phyloP scores from a whole-genome alignment of 2,797 vertebrate genomes.

The Potorous gilbertii region DNA sequence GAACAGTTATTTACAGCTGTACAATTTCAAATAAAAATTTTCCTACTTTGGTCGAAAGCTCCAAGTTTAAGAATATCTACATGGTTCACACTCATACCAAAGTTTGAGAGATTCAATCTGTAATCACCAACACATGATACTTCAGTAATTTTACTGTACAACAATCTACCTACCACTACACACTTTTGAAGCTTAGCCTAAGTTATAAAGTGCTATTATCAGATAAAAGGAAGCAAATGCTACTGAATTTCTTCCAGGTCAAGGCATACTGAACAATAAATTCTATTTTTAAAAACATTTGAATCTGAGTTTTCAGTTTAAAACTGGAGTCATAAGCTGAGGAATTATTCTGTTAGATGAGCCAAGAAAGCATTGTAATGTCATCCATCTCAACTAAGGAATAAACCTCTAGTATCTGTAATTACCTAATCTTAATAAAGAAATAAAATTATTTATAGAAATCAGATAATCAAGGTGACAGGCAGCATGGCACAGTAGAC shows the following conservation, averaged over 20 bases:
- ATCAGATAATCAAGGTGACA: neutral
- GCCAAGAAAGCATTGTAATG: conserved; percentile 59
- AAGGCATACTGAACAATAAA: neutral
- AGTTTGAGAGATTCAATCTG: conserved; percentile 71
- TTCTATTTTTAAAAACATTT: neutral
- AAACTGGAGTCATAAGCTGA: conserved; percentile 46
- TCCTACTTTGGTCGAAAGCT: conserved; percentile 80
- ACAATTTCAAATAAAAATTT: conserved; percentile 78
- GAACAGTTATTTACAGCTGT: conserved; percentile 75
- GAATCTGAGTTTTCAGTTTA: neutral
- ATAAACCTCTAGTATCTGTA: neutral
- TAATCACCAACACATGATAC: conserved; percentile 56
- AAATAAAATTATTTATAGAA: neutral
- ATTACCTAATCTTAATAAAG: neutral
- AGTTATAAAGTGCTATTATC: conserved; percentile 92
- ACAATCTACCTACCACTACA: conserved; percentile 81
- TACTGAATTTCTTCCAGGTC: conserved; percentile 43
- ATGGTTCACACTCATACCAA: conserved; percentile 70
- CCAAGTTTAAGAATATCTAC: conserved; percentile 76
- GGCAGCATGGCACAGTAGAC: neutral
- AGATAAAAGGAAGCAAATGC: conserved; percentile 41
- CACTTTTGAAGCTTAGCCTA: conserved; percentile 83
- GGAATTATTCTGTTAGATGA: conserved; percentile 63
- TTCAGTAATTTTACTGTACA: conserved; percentile 88
- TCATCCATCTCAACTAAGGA: neutral